Conservation (phyloP, 2,888 invertebrate genomes). For the Noctuana brunneofusca region DNA sequence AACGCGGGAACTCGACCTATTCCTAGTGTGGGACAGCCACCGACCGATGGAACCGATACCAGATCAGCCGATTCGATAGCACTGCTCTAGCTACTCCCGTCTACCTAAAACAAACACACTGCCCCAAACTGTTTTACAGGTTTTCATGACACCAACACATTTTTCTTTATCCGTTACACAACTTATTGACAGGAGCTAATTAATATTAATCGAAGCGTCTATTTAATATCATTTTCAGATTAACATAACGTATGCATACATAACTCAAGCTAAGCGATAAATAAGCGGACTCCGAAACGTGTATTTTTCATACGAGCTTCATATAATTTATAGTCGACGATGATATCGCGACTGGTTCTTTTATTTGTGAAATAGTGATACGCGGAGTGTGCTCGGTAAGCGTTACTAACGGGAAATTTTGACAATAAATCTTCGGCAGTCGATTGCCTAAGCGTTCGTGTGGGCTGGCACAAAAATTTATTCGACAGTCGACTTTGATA, state of each 20-base stretch:
- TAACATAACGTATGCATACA: conserved; percentile 72
- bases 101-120: conserved; percentile 13
- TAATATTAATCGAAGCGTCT: conserved; percentile 56
- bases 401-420: conserved; percentile 83
- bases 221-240: conserved; percentile 57
- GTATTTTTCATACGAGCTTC: conserved; percentile 79
- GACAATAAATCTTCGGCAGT: conserved; percentile 79
- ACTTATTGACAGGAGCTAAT: conserved; percentile 44
- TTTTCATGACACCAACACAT: conserved; percentile 20
- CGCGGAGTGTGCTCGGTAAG: conserved; percentile 80
- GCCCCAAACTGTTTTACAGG: conserved; percentile 43
- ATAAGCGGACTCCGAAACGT: conserved; percentile 76
- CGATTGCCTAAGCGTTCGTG: conserved; percentile 82
- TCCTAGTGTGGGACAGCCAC: conserved; percentile 77
- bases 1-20: conserved; percentile 81
- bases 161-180: conserved; percentile 35
- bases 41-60: conserved; percentile 74
- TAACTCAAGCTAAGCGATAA: conserved; percentile 73
- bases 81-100: conserved; percentile 43
- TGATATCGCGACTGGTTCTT: conserved; percentile 82
- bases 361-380: conserved; percentile 83
- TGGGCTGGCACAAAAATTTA: conserved; percentile 77
- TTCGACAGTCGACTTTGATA: conserved; percentile 75
- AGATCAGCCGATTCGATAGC: conserved; percentile 70
- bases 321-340: conserved; percentile 81